phyloP scores from a whole-genome alignment of 2,113 vertebrate genomes.

The Butorides virescens region DNA sequence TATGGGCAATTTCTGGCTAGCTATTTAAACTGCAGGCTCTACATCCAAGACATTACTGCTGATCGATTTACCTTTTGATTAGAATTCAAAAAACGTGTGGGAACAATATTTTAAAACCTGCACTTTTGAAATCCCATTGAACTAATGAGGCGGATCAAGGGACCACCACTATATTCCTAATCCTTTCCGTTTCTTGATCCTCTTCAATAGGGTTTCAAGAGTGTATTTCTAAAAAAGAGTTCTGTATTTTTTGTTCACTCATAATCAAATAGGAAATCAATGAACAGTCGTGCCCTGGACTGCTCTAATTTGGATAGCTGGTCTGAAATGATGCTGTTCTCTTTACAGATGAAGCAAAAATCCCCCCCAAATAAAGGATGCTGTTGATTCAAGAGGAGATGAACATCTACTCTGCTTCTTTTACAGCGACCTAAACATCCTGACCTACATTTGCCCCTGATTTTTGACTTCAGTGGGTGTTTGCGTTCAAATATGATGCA shows the following conservation, averaged over 20 bases:
- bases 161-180: background rate
- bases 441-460: background rate
- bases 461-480: background rate
- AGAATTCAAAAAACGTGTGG: conserved; percentile 41
- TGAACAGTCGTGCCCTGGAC: background rate
- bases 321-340: background rate
- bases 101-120: conserved; percentile 38
- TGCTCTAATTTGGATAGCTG: conserved; percentile 1
- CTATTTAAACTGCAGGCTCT: conserved; percentile 20
- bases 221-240: background rate
- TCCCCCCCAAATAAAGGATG: background rate
- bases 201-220: conserved; percentile 11
- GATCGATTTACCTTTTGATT: conserved; percentile 39
- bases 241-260: background rate
- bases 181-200: background rate
- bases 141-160: conserved; percentile 39
- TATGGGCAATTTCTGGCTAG: conserved; percentile 50
- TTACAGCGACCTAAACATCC: background rate
- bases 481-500: background rate
- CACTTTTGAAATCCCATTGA: conserved; percentile 46
- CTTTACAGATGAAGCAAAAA: background rate
- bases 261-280: conserved; percentile 48
- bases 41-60: background rate
- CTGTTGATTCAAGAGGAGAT: background rate
- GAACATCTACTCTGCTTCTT: background rate